phyloP scores from a whole-genome alignment of 2,797 vertebrate genomes.

The Esox masquinongy region DNA sequence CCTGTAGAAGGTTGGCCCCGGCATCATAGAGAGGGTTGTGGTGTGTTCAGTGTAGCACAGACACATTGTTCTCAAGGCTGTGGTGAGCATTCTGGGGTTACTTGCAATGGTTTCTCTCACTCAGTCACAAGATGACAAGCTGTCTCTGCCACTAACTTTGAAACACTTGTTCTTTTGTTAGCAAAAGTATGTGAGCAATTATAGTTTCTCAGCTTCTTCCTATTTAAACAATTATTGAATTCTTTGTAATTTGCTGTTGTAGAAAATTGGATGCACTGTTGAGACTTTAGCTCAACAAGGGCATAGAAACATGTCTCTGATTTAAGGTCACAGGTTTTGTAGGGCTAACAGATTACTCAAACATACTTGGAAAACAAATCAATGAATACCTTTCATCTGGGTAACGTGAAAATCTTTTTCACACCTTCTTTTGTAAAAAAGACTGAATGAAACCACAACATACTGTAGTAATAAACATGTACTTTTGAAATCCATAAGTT shows the following conservation, averaged over 20 bases:
- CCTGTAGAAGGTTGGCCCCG: neutral
- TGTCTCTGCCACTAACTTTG: neutral
- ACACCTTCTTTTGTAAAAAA: too few relatives aligned
- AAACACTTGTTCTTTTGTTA: slow-evolving; percentile 8
- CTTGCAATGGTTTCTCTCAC: neutral
- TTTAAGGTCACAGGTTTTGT: slow-evolving; percentile 1
- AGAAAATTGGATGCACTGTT: slow-evolving; percentile 13
- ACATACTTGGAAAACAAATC: neutral
- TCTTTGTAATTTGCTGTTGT: neutral
- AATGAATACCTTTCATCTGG: neutral
- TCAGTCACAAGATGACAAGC: neutral
- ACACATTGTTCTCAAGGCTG: neutral
- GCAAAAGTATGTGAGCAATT: neutral
- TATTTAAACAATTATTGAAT: slow-evolving; percentile 28
- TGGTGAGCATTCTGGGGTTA: neutral
- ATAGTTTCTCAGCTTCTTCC: slow-evolving; percentile 3
- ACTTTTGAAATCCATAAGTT: too few relatives aligned
- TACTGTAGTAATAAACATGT: too few relatives aligned
- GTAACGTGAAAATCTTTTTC: too few relatives aligned
- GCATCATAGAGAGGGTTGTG: neutral
- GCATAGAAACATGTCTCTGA: slow-evolving; percentile 5
- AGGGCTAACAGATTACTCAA: neutral
- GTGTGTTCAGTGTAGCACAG: neutral
- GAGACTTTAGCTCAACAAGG: neutral
- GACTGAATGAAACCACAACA: too few relatives aligned